Evolutionary conservation across 2,113 vertebrate genomes (phyloP).

Genomic region (Melanostigma gelatinosum): DNA sequence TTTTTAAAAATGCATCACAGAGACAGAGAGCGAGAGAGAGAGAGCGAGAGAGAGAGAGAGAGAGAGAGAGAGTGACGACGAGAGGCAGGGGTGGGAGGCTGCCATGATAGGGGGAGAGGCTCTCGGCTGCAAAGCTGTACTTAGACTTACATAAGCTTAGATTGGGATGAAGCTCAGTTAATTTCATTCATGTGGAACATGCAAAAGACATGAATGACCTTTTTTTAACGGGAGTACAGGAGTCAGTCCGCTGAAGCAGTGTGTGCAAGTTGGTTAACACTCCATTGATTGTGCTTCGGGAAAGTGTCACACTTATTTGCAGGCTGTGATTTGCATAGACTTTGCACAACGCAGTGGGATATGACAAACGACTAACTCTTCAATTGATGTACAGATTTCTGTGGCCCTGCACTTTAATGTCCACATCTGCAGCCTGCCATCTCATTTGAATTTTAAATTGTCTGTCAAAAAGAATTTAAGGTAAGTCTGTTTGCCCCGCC

Average conservation of each 20-base stretch:
- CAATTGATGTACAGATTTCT: slow-evolving; percentile 15
- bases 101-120: slow-evolving; percentile 26
- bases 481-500: neutral
- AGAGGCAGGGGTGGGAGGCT: slow-evolving; percentile 12
- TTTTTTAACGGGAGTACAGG: neutral
- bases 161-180: slow-evolving; percentile 25
- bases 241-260: slow-evolving; percentile 22
- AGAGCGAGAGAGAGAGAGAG: slow-evolving; percentile 34
- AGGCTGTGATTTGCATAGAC: slow-evolving; percentile 5
- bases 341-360: neutral
- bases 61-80: neutral
- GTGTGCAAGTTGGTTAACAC: slow-evolving; percentile 15
- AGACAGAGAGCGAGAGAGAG: slow-evolving; percentile 16
- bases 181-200: slow-evolving; percentile 43
- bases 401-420: neutral
- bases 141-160: slow-evolving; percentile 28
- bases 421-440: neutral
- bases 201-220: slow-evolving; percentile 27
- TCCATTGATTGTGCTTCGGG: slow-evolving; percentile 28
- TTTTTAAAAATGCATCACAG: slow-evolving; percentile 70
- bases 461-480: slow-evolving; percentile 21
- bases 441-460: slow-evolving; percentile 52
- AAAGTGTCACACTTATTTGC: slow-evolving; percentile 13
- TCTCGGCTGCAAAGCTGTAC: slow-evolving; percentile 35
- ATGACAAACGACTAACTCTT: neutral